Base-by-base conservation (phyloP, 2,797 vertebrate species). In the Pipistrellus kuhlii region DNA sequence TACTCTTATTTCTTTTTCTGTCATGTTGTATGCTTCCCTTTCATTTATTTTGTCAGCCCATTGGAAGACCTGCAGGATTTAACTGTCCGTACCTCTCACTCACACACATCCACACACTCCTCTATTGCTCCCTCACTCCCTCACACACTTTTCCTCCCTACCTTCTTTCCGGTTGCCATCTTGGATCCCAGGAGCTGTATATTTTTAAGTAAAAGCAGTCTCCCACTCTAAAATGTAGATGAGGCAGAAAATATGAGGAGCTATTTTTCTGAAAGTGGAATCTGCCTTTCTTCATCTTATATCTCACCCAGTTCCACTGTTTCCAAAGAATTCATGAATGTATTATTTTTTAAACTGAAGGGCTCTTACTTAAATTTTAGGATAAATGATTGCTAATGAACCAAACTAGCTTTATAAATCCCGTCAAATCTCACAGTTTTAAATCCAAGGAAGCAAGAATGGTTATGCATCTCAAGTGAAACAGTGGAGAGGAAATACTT, bases 291-390 rank as follows among this genome's bases (percentile, higher is more conserved):
- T 68, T 21, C 41, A 21, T 64, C 14, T 89, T 91, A 30, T 78
- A 41, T 81, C 27, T 81, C 4, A 77, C 8, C 10, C 13, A 41
- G 83, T 13, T 72, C 46, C 77, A 64, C 15, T 55, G 2, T n/a
- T 80, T 76, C 4, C 11, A 93, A 91, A 30, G 9, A 86, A 81
- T 6, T 72, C 17, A 83, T 69, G 14, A 78, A 53, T 75, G 17
- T 41, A 17, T 87, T 68, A 23, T 72, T 41, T 69, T 91, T 86
- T 75, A 90, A 90, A 85, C 4, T 82, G 6, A 92, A 85, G 2
- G 10, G 5, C 15, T 44, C 2, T 86, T 87, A 68, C 3, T 32
- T 64, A 38, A 76, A 87, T 55, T 92, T 95, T 13, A 75, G 32
- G 75, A 68, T 44, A 62, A 57, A 55, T 82, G 0, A 6, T n/a